Conservation (phyloP, 2,888 invertebrate genomes). For the Polydrusus tereticollis region DNA sequence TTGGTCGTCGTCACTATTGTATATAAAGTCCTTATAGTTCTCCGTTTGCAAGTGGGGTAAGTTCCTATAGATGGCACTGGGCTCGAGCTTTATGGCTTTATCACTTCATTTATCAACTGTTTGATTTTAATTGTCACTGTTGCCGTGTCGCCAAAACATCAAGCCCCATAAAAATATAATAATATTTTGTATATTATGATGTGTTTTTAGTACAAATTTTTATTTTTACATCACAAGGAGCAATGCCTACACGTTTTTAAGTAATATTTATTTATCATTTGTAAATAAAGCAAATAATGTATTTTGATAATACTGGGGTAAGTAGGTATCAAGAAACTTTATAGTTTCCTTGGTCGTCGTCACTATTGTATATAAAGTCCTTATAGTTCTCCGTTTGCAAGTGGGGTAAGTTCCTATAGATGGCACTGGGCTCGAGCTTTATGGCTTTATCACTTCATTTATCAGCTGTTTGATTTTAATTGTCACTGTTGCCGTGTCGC, state of each 20-base stretch:
- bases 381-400: background rate
- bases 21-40: background rate
- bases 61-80: background rate
- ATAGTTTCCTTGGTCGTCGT: background rate
- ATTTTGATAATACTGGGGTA: slow-evolving; percentile 49
- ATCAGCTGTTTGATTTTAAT: slow-evolving; percentile 5
- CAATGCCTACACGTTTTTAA: slow-evolving; percentile 11
- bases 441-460: too few relatives aligned
- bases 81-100: too few relatives aligned
- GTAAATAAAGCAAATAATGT: slow-evolving; percentile 38
- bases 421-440: background rate
- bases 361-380: background rate
- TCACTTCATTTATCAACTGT: background rate
- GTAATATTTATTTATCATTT: background rate
- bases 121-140: slow-evolving; percentile 3
- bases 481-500: slow-evolving; percentile 19
- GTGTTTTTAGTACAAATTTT: slow-evolving; percentile 18
- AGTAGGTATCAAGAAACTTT: too few relatives aligned
- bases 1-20: background rate
- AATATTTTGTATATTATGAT: slow-evolving; percentile 16
- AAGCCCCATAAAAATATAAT: slow-evolving; percentile 14
- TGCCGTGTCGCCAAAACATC: slow-evolving; percentile 26
- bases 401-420: too few relatives aligned
- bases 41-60: background rate
- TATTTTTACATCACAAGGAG: slow-evolving; percentile 19